Evolutionary conservation across 2,113 vertebrate species (phyloP), one percentile per base, ranked within the genome.

Genomic region (Hiodon alosoides): DNA sequence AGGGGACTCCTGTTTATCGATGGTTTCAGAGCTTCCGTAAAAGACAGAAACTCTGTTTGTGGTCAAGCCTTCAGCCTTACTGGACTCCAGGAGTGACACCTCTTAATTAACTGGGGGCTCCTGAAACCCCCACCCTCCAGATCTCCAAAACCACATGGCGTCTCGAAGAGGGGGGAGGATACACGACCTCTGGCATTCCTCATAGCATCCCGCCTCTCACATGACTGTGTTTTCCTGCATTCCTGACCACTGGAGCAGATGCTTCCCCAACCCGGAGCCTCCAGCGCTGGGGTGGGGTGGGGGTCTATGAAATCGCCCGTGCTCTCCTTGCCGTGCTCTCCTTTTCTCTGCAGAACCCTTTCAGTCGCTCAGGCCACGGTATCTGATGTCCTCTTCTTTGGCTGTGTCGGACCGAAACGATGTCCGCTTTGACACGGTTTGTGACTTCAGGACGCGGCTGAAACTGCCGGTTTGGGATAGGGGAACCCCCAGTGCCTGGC

Each of bases 141-240:
- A 3, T 2, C 65, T 67, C 7, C 7, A 2, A 69, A 71, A 14
- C 31, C 70, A 59, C 7, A 47, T 11, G 5, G 57, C 13, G 52
- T 31, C 31, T 31, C 31, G 51, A 54, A 14, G 50, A 11, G n/a
- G 7, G 17, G 1, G 7, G 58, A 14, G 66, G 57, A 77, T 69
- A 72, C 77, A 72, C 53, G 59, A 51, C 73, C 55, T 58, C 8
- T 67, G 67, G 76, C 68, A 80, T 82, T 81, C 80, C 77, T 69
- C 59, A 8, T 52, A 82, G 81, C 82, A 79, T 83, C 79, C 80
- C 80, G 73, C 75, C 54, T 78, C 73, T 82, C 82, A 82, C 82
- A 72, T 85, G 84, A 85, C 74, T 70, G n/a, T 81, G 79, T 81
- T 82, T 82, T 81, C 72, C 76, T 81, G 79, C 84, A 83, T 83